phyloP scores from a whole-genome alignment of 2,797 vertebrate species.

The Alfaro cultratus region DNA sequence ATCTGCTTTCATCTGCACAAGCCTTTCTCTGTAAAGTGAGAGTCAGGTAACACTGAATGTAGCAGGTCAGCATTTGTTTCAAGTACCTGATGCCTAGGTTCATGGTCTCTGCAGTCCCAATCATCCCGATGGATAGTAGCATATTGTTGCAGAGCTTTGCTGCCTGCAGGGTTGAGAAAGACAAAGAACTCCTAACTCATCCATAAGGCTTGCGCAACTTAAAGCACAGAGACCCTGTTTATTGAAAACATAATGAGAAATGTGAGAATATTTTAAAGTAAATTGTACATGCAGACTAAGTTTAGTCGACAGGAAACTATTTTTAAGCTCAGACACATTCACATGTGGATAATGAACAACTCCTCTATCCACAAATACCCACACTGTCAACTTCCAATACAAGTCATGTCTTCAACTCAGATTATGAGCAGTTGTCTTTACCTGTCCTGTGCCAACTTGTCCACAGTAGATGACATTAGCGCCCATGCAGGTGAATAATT shows the following conservation, averaged over 20 bases:
- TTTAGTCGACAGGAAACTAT: background rate
- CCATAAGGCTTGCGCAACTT: conserved; percentile 4
- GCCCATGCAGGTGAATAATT: conserved; percentile 93
- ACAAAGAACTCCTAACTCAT: conserved; percentile 8
- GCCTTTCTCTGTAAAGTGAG: conserved; percentile 11
- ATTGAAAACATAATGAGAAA: background rate
- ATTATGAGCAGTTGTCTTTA: conserved; percentile 51
- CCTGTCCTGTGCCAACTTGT: conserved; percentile 91
- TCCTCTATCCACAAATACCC: background rate
- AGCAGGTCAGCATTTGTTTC: conserved; percentile 5
- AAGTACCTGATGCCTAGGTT: conserved; percentile 98
- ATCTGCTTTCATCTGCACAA: background rate
- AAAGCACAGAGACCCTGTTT: background rate
- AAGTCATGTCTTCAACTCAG: background rate
- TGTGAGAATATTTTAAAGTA: background rate
- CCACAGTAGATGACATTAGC: conserved; percentile 93
- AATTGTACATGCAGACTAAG: background rate
- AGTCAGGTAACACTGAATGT: background rate
- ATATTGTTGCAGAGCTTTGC: conserved; percentile 99
- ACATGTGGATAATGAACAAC: background rate
- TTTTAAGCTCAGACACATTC: background rate
- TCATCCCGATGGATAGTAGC: conserved; percentile 97
- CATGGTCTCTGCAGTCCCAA: conserved; percentile 98
- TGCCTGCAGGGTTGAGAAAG: conserved; percentile 81
- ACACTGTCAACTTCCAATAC: background rate